Evolutionary conservation across 2,113 vertebrate species (phyloP), one percentile per base, ranked within the genome.

Genomic region (Gallinago paraguaiae): DNA sequence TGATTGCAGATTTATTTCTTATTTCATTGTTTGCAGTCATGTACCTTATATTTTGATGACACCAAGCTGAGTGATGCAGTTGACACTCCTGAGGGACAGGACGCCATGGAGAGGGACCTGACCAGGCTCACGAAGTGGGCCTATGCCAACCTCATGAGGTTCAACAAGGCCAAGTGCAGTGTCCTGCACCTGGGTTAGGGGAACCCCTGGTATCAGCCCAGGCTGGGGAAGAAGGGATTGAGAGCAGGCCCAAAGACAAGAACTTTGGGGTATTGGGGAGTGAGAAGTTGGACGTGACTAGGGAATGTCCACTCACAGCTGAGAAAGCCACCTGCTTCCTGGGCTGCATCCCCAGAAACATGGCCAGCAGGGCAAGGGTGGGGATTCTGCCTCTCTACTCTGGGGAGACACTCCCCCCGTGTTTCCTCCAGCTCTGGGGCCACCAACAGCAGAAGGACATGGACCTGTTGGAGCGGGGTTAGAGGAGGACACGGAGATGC

Each of bases 1-100:
- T 80, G 23, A 39, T 3, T 12, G 5, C n/a, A 59, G 9, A 37
- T 86, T 78, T 68, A n/a, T 79, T 57, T 91, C 43, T 31, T 57
- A 4, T 41, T 67, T 74, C 53, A 39, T 10, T 85, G 5, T 51
- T 78, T 54, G 23, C 17, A 51, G 2, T 33, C 14, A 4, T 30
- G 57, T 14, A n/a, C n/a, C 10, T 33, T 63, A 9, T 6, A 30
- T 67, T 71, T 71, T 48, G 20, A 37, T n/a, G 48, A 16, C 18
- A 39, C 20, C 2, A 33, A 59, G 25, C 3, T 12, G 13, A 13
- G 17, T n/a, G 18, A 8, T 41, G 39, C 0, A 0, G 17, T 20
- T 24, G 17, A 28, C 35, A 35, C 1, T 0, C 17, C 15, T 43
- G 41, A 53, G 39, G 41, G 39, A 43, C 0, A 2, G 17, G 33